Base-by-base conservation (phyloP, 2,888 invertebrate genomes). In the Mesochorus sp. region DNA sequence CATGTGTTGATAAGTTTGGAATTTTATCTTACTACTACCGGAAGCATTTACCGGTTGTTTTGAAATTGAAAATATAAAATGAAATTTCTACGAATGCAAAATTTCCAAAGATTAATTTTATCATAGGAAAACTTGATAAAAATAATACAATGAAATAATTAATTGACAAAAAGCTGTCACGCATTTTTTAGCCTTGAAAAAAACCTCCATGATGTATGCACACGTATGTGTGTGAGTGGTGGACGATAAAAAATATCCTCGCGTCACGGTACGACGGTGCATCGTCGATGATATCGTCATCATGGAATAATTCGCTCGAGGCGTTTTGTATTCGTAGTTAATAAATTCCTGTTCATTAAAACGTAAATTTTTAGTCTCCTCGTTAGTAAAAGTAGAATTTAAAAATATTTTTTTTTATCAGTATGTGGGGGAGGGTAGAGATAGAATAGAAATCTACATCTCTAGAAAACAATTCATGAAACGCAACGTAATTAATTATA, bases 211-310 rank as follows among this genome's bases (percentile, higher is more conserved):
- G 21, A 19, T 19, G 49, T 28, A 47, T 53, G 31, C 47, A 53
- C 51, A 53, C 72, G 39, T 31, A 39, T 57, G 59, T 26, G n/a
- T n/a, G n/a, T n/a, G n/a, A n/a, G 19, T 5, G 24, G 39, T 14
- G 28, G 28, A 71, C 64, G 64, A 64, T 34, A 67, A 59, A n/a
- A n/a, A 57, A 24, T 53, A 39, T 49, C 71, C 42, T 55, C 53
- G 31, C 44, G 37, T 26, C 34, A 37, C 59, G 71, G 28, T 8
- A 44, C 37, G 42, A 51, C 34, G 53, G 53, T 76, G 76, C 72
- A 76, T 61, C 68, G 75, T 49, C 59, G 72, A 67, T 53, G 66
- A 76, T 76, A 51, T 28, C 72, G 76, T 76, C 76, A 76, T 72
- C 76, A 72, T 61, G 39, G 67, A 76, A 76, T 47, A 66, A 72